Evolutionary conservation across 2,888 invertebrate species (phyloP), one percentile per base, ranked within the genome.

Genomic region (Coelogynopora nodosa): DNA sequence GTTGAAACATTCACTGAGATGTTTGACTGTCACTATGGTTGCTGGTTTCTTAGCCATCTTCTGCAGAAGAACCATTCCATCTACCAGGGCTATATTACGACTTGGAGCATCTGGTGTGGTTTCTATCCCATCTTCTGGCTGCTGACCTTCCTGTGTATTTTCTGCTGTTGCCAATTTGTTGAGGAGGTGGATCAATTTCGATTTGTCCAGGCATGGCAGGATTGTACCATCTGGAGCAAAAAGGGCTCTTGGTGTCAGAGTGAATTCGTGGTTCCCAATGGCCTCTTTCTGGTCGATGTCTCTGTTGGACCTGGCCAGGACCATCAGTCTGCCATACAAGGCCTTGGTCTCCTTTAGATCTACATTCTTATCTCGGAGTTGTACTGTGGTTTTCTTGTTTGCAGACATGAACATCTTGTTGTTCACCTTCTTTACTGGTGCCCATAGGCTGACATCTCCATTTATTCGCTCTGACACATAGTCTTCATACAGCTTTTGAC

Each of bases 401-500:
- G 23, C 86, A 83, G 84, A 67, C 86, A 87, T 87, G 84, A 84
- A 87, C 87, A 84, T 87, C 31, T 87, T 74, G 67, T 87, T 84
- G 30, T 87, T 87, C 31, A 67, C 86, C 31, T 81, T 87, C 67
- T 85, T 87, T 30, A 87, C 85, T 67, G 87, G 84, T 82, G 84
- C 49, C 87, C 87, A 88, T 23, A 88, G 88, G 82, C 87, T 88
- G 81, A 88, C 86, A 86, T 84, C 81, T 84, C 87, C 88, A 88
- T 81, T 88, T 31, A 88, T 88, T 84, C 85, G 29, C 84, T 88
- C 88, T 67, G 88, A 67, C 31, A 88, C 88, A 67, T 84, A 88
- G 23, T 88, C 88, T 86, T 88, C 87, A 85, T 88, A 88, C 28
- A 88, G 83, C 80, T 87, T 88, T 82, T 88, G 88, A 29, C 88